Evolutionary conservation across 2,888 invertebrate genomes (phyloP).

Genomic region (Spatulosminthurus flaviceps): DNA sequence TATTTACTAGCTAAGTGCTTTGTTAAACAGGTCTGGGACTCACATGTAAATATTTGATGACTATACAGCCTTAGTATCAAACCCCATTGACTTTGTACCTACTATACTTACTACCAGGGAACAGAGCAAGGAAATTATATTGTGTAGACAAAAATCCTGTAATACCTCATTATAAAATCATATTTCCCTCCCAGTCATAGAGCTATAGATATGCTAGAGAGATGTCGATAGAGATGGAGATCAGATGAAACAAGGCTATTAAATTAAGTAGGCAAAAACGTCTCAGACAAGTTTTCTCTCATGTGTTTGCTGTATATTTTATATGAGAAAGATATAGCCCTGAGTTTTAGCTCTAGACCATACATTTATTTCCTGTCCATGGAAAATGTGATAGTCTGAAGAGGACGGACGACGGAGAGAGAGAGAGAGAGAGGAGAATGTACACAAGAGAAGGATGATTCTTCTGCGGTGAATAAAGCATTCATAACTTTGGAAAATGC

Average conservation of each 20-base stretch:
- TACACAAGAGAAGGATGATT: no score
- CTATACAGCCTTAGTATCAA: no score
- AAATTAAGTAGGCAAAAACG: slow-evolving; percentile 12
- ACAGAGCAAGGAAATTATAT: no score
- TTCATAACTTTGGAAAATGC: slow-evolving; percentile 20
- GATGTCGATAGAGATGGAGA: slow-evolving; percentile 2
- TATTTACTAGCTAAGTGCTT: neutral
- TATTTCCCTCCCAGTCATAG: neutral
- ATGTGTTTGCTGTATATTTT: no score
- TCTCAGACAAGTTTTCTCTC: slow-evolving; percentile 25
- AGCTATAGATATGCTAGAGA: no score
- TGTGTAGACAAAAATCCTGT: no score
- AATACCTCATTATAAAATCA: neutral
- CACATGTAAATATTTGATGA: neutral
- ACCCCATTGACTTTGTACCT: no score
- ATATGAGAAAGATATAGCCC: neutral
- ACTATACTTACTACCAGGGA: no score
- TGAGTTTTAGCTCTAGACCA: slow-evolving; percentile 3
- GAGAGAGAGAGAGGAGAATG: neutral
- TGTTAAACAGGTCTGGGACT: neutral
- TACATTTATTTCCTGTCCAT: slow-evolving; percentile 1
- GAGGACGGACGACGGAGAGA: no score
- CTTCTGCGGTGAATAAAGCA: no score
- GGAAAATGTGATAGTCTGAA: slow-evolving; percentile 21
- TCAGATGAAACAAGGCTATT: slow-evolving; percentile 33